These are phyloP conservation scores for Ammospiza caudacuta DNA, from an alignment of 2,113 vertebrate genomes.

Conservation along the genomic window DNA sequence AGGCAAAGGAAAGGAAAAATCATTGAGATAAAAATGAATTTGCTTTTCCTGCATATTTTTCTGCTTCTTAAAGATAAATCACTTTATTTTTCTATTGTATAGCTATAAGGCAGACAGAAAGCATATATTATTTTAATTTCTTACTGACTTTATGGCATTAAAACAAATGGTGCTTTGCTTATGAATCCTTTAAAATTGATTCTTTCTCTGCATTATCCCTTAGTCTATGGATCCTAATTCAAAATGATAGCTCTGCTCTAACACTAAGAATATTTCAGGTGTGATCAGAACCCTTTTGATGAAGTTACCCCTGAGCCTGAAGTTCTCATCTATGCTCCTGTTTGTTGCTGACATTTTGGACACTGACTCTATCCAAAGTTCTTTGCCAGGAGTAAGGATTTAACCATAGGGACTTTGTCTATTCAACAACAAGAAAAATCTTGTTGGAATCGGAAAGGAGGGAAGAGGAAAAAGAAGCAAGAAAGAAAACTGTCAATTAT, in stretches of 20 bases:
- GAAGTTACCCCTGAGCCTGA: background rate
- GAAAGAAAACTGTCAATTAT: background rate
- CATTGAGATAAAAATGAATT: slow-evolving; percentile 10
- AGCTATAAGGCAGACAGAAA: background rate
- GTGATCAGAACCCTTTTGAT: background rate
- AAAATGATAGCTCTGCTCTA: background rate
- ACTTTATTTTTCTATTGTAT: background rate
- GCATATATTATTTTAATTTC: background rate
- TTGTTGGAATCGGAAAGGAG: background rate
- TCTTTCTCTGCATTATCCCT: background rate
- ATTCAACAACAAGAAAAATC: background rate
- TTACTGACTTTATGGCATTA: background rate
- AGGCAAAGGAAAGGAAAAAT: background rate
- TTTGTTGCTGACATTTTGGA: background rate
- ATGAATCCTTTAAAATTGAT: background rate
- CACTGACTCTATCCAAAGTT: background rate
- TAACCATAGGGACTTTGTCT: background rate
- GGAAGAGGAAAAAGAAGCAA: background rate
- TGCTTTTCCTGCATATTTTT: background rate
- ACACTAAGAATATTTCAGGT: background rate
- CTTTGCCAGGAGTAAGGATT: background rate
- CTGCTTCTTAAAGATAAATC: background rate
- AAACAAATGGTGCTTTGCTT: background rate
- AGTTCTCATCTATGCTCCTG: background rate
- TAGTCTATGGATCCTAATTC: background rate